Conservation (phyloP, 2,113 vertebrate species). For the Hippocampus comes region DNA sequence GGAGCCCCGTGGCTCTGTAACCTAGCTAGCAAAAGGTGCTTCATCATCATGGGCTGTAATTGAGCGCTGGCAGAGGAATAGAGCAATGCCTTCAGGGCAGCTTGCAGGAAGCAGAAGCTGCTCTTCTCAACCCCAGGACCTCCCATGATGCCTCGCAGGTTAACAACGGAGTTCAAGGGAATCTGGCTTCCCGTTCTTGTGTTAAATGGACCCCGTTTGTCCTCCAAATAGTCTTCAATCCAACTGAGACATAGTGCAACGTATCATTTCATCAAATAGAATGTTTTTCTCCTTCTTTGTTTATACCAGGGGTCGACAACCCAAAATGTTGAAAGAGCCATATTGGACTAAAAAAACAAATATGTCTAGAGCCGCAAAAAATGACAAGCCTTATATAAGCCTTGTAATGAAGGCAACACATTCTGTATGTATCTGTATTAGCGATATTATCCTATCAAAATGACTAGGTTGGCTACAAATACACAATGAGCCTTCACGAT, state of each 20-base stretch:
- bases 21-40: slow-evolving; percentile 32
- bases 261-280: slow-evolving; percentile 4
- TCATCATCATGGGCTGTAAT: slow-evolving; percentile 57
- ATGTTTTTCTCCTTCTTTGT: not conserved
- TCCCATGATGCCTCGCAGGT: slow-evolving; percentile 46
- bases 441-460: too few relatives aligned
- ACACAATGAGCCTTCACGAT: too few relatives aligned
- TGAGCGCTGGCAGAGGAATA: slow-evolving; percentile 37
- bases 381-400: too few relatives aligned
- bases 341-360: too few relatives aligned
- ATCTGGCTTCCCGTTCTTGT: slow-evolving; percentile 27
- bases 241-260: slow-evolving; percentile 22
- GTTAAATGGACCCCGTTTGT: slow-evolving; percentile 54
- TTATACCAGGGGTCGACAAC: too few relatives aligned
- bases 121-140: slow-evolving; percentile 31
- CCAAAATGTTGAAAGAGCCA: too few relatives aligned
- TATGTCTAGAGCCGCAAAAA: too few relatives aligned
- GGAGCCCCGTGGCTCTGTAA: slow-evolving; percentile 38
- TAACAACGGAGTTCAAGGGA: slow-evolving; percentile 29
- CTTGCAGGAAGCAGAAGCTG: slow-evolving; percentile 39
- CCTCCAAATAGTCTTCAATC: slow-evolving; percentile 36
- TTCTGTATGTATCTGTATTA: too few relatives aligned
- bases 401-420: too few relatives aligned
- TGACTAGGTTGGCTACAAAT: too few relatives aligned
- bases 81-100: slow-evolving; percentile 42